Evolutionary conservation across 2,113 vertebrate genomes (phyloP).

Genomic region (Martes martes): DNA sequence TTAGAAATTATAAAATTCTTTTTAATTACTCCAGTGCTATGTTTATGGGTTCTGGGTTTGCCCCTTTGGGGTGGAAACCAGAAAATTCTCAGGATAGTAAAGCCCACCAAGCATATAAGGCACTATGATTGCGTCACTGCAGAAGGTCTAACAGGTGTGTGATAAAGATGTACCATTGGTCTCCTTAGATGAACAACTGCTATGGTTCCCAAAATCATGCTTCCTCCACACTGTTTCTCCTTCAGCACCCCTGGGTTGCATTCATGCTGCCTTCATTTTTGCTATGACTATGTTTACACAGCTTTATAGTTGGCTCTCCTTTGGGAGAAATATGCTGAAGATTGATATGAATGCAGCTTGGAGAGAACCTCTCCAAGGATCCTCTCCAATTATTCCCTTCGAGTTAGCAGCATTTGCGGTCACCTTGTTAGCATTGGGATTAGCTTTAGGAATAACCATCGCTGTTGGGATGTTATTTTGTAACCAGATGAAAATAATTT

Average conservation of each 20-base stretch:
- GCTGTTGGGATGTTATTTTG: constrained; percentile 98
- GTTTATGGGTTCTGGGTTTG: constrained; percentile 97
- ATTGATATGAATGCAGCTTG: constrained; percentile 94
- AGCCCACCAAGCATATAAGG: constrained; percentile 93
- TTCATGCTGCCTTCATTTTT: constrained; percentile 95
- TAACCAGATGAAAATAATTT: constrained; percentile 97
- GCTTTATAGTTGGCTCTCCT: constrained; percentile 97
- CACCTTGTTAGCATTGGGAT: constrained; percentile 96
- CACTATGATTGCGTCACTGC: constrained; percentile 96
- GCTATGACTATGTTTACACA: constrained; percentile 99
- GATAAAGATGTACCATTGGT: constrained; percentile 99
- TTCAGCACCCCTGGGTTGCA: constrained; percentile 95
- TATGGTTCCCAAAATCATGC: constrained; percentile 96
- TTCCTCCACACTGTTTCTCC: constrained; percentile 95
- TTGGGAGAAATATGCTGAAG: constrained; percentile 97
- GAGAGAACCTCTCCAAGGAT: constrained; percentile 82
- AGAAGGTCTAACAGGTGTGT: constrained; percentile 99
- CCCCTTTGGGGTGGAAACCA: constrained; percentile 93
- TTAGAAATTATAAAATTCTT: constrained; percentile 89
- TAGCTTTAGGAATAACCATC: constrained; percentile 97
- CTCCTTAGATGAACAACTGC: constrained; percentile 99
- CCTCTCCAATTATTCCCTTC: constrained; percentile 90
- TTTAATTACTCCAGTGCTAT: constrained; percentile 99
- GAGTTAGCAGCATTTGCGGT: constrained; percentile 94
- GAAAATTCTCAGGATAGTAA: constrained; percentile 91